Conservation (phyloP, 2,888 invertebrate genomes). For the Sinodicranocentrus sp. region DNA sequence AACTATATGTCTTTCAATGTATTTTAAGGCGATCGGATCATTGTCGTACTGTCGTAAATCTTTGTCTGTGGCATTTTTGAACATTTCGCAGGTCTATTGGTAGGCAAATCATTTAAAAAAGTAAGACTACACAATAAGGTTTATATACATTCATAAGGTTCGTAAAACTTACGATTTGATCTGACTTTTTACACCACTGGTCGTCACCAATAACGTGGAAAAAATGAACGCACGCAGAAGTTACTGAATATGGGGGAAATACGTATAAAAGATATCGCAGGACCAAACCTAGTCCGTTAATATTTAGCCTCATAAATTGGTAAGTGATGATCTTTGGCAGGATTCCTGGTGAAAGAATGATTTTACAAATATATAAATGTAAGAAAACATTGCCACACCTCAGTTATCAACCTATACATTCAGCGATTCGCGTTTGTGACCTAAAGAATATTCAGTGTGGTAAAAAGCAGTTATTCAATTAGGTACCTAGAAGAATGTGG, state of each 20-base stretch:
- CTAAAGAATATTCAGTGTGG: too few relatives aligned
- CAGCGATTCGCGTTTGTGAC: too few relatives aligned
- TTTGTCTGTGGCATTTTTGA: not conserved
- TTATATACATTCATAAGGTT: too few relatives aligned
- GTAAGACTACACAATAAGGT: not conserved
- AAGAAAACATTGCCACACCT: too few relatives aligned
- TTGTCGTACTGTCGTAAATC: not conserved
- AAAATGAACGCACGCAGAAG: constrained; percentile 63
- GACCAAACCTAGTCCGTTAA: not conserved
- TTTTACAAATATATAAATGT: too few relatives aligned
- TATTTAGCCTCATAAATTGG: constrained; percentile 34
- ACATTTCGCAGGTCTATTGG: constrained; percentile 38
- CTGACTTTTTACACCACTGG: constrained; percentile 44
- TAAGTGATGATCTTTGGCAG: constrained; percentile 58
- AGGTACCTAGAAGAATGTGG: constrained; percentile 47
- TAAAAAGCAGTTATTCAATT: not conserved
- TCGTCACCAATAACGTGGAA: constrained; percentile 47
- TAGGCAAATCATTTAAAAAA: not conserved
- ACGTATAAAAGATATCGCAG: constrained; percentile 49
- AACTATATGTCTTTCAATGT: not conserved
- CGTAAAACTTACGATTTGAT: not conserved
- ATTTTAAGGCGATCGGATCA: not conserved
- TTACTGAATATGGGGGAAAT: constrained; percentile 67
- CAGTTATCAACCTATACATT: too few relatives aligned
- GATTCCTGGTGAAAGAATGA: constrained; percentile 38